These are phyloP conservation scores for Margaritifera margaritifera DNA, from an alignment of 2,888 invertebrate species.

Conservation along the genomic window DNA sequence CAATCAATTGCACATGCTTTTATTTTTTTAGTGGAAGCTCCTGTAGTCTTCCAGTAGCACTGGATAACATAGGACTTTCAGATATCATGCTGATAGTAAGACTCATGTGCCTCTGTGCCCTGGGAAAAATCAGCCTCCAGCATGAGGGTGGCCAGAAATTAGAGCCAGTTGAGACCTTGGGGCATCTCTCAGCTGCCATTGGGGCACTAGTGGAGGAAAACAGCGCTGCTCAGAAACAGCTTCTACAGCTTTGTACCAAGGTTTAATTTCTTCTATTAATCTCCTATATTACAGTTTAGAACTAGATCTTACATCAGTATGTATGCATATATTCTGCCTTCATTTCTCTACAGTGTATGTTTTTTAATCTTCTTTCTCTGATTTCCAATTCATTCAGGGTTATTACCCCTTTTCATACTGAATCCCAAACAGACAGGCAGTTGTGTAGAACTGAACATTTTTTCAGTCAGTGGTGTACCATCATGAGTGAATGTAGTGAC, in stretches of 20 bases:
- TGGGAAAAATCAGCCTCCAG: constrained; percentile 75
- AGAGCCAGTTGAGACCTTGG: constrained; percentile 34
- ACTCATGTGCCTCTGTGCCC: constrained; percentile 78
- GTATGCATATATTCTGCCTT: too few relatives aligned
- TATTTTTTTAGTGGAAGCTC: constrained; percentile 70
- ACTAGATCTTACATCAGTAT: neutral
- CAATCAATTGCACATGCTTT: neutral
- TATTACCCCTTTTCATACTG: too few relatives aligned
- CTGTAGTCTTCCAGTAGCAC: constrained; percentile 73
- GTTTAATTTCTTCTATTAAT: constrained; percentile 46
- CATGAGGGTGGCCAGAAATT: constrained; percentile 14
- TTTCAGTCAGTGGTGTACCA: too few relatives aligned
- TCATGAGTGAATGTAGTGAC: too few relatives aligned
- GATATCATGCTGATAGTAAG: constrained; percentile 78
- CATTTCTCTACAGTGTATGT: too few relatives aligned
- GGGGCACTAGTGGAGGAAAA: constrained; percentile 77
- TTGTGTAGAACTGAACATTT: too few relatives aligned
- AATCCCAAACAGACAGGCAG: too few relatives aligned
- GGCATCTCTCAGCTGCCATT: constrained; percentile 72
- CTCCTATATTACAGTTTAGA: neutral
- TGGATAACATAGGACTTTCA: constrained; percentile 76
- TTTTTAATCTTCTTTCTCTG: too few relatives aligned
- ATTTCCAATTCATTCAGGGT: too few relatives aligned
- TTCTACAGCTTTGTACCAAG: constrained; percentile 78
- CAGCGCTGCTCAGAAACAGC: constrained; percentile 76